These are phyloP conservation scores for Helicoverpa armigera DNA, from an alignment of 1,140 invertebrate genomes.

Conservation along the genomic window DNA sequence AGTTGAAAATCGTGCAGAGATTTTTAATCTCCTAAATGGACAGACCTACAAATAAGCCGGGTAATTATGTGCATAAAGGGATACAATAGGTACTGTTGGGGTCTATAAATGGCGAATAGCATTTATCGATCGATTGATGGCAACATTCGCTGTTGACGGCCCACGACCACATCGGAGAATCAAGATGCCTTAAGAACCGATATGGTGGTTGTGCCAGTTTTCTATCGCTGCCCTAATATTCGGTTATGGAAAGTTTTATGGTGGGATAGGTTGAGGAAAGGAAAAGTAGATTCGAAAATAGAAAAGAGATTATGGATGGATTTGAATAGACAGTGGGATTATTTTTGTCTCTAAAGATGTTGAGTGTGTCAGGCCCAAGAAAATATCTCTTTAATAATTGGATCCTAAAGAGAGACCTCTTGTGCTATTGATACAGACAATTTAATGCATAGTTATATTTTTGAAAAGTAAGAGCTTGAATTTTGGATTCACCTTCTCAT, in stretches of 20 bases:
- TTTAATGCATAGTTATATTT: no score
- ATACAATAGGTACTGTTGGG: conserved; percentile 27
- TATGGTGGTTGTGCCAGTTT: conserved; percentile 31
- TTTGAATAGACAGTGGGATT: no score
- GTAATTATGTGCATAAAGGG: conserved; percentile 44
- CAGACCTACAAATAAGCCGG: conserved; percentile 23
- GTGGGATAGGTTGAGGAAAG: conserved; percentile 4
- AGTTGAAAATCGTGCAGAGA: not conserved
- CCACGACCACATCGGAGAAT: conserved; percentile 29
- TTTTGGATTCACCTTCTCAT: not conserved
- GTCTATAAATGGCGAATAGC: conserved; percentile 32
- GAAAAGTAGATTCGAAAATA: conserved; percentile 20
- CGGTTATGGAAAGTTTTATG: conserved; percentile 30
- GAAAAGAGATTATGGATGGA: no score
- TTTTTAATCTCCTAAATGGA: conserved; percentile 34
- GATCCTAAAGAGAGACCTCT: no score
- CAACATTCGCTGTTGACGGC: conserved; percentile 24
- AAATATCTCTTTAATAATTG: no score
- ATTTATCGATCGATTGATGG: conserved; percentile 37
- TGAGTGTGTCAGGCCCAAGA: no score
- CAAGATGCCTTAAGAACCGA: conserved; percentile 39
- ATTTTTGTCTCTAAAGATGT: no score
- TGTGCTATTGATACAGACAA: no score
- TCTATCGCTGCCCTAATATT: conserved; percentile 32
- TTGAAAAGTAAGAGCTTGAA: no score